These are phyloP conservation scores for Chaetops frenatus DNA, from an alignment of 2,113 vertebrate species.

Conservation along the genomic window DNA sequence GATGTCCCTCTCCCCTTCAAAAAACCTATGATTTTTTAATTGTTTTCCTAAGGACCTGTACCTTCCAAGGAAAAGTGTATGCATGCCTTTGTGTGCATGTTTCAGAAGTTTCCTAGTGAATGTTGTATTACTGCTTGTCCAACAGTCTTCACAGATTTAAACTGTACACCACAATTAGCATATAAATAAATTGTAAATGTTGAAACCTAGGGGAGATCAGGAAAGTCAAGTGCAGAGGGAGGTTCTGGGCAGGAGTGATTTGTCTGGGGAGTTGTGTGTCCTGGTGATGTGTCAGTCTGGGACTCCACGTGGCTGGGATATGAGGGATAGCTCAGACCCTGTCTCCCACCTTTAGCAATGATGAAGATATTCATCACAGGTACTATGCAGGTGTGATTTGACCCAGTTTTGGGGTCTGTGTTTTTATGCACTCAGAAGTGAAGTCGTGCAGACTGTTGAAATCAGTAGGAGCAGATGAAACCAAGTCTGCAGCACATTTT, in stretches of 20 bases:
- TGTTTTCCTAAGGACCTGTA: background rate
- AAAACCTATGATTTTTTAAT: fast-evolving
- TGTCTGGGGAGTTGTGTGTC: background rate
- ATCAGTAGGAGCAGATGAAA: background rate
- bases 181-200: background rate
- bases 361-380: background rate
- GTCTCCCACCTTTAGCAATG: background rate
- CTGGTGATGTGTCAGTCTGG: background rate
- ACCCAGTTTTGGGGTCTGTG: background rate
- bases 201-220: background rate
- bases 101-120: background rate
- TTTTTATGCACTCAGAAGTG: background rate
- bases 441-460: background rate
- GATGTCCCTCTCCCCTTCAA: fast-evolving
- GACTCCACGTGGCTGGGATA: fast-evolving
- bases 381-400: background rate
- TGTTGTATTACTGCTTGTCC: background rate
- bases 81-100: fast-evolving
- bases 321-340: background rate
- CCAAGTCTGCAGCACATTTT: background rate
- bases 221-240: background rate
- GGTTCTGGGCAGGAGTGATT: background rate
- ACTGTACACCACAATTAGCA: background rate
- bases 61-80: background rate
- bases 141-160: background rate